Evolutionary conservation across 1,140 invertebrate genomes (phyloP), one percentile per base, ranked within the genome.

Genomic region (Drosophila rufa): DNA sequence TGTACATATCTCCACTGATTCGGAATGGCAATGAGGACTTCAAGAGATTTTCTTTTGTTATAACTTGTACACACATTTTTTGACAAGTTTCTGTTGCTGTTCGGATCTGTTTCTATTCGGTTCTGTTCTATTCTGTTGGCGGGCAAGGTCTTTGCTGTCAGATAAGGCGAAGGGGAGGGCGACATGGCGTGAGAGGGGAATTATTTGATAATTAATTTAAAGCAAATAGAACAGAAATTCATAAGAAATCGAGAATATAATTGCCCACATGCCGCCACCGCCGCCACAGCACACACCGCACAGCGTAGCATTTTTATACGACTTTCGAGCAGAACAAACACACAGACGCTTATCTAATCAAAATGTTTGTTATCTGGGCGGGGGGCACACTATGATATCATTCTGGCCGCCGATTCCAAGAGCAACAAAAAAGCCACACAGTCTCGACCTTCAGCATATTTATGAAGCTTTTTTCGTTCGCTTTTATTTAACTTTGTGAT

Each of bases 401-500:
- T 89, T 81, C 58, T 67, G 57, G 56, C 36, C 36, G 46, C 25
- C 36, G 55, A 59, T 40, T 71, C 67, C 22, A 71, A 71, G 27
- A 71, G 67, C 67, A 58, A 68, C 58, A 61, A 64, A 40, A 62
- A 67, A 61, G 57, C 60, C 60, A 47, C 80, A 66, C 43, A 69
- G 27, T 60, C 68, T 70, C 79, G 82, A 85, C 82, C 82, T 85
- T 85, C 82, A 85, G 51, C 74, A 79, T 85, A 86, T 85, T 84
- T 84, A 74, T 81, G 46, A 62, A 81, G 74, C 69, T 82, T 67
- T 71, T 68, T 57, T 59, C 46, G 47, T 79, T 53, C 40, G 36
- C 57, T 56, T 68, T 78, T 53, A 47, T 62, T 47, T 64, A 78
- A 43, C 38, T 73, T 60, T 25, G 36, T 50, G 70, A 60, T 73